Evolutionary conservation across 2,797 vertebrate genomes (phyloP).

Genomic region (Chrosomus eos): DNA sequence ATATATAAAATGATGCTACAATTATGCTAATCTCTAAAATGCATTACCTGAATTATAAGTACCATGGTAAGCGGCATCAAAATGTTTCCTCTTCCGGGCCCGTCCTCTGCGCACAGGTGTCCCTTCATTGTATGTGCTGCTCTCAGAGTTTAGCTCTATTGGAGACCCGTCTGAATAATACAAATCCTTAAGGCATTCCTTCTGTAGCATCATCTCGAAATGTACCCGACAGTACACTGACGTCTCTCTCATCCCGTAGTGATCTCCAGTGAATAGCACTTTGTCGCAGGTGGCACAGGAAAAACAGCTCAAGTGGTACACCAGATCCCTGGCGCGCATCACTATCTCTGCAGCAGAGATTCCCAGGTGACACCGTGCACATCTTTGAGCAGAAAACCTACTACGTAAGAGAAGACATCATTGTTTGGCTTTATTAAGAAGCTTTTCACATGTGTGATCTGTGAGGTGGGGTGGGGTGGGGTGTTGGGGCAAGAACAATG

Average conservation of each 20-base stretch:
- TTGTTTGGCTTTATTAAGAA: slow-evolving; percentile 56
- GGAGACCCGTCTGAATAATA: slow-evolving; percentile 83
- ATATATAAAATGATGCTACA: neutral
- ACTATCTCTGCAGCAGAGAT: slow-evolving; percentile 99
- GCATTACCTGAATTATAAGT: slow-evolving; percentile 93
- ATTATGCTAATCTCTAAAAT: neutral
- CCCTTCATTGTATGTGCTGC: slow-evolving; percentile 94
- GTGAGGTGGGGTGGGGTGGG: too few species aligned
- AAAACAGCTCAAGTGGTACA: slow-evolving; percentile 98
- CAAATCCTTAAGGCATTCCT: slow-evolving; percentile 94
- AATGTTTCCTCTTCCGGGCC: slow-evolving; percentile 94
- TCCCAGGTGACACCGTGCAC: slow-evolving; percentile 95
- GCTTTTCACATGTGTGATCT: slow-evolving; percentile 25
- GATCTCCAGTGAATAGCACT: slow-evolving; percentile 96
- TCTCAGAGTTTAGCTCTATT: slow-evolving; percentile 87
- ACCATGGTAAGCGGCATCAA: slow-evolving; percentile 89
- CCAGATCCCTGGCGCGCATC: slow-evolving; percentile 95
- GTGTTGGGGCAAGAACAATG: neutral
- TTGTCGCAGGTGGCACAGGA: slow-evolving; percentile 97
- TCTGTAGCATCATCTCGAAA: slow-evolving; percentile 95
- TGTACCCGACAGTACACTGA: slow-evolving; percentile 97
- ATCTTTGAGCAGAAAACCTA: slow-evolving; percentile 97
- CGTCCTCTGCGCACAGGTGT: slow-evolving; percentile 94
- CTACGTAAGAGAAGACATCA: slow-evolving; percentile 73
- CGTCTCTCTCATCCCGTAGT: slow-evolving; percentile 99